Evolutionary conservation across 2,113 vertebrate species (phyloP), one percentile per base, ranked within the genome.

Genomic region (Condylura cristata): DNA sequence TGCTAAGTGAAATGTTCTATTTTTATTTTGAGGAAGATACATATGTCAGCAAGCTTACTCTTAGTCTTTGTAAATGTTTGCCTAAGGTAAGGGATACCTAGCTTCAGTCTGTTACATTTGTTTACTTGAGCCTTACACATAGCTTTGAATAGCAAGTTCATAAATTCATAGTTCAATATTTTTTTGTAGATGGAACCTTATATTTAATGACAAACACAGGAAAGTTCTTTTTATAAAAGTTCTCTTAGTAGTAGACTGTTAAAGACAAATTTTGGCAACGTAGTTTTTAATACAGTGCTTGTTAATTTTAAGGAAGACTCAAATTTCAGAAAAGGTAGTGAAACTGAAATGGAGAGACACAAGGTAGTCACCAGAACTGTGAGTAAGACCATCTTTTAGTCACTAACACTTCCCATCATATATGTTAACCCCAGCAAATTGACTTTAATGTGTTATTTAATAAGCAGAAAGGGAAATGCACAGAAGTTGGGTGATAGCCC

Each of bases 21-120:
- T 92, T 95, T 95, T 88, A 81, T 66, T 41, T 81, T 81, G 30
- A 85, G 80, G 72, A 95, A 84, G 72, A 88, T 82, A 51, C 17
- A 14, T 70, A 58, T 92, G 86, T 90, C 78, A 89, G 53, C 87
- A 94, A 51, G 60, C 66, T 83, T n/a, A 66, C 76, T 65, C 51
- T 80, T 34, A 88, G 60, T 34, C 5, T 85, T 84, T 87, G 39
- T 76, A 92, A 86, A 92, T 63, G 79, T 85, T 95, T 96, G 71
- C 72, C 56, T 46, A 75, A 90, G 44, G 28, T 41, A 63, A 4
- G 16, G 26, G 39, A 65, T 22, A 5, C n/a, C 5, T 34, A n/a
- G 7, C 60, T 75, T 68, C 44, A 46, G 79, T 66, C 53, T 24
- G n/a, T 58, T 14, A 61, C 8, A 11, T 61, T 13, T 53, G 91